These are phyloP conservation scores for Tupiocoris notatus DNA, from an alignment of 2,888 invertebrate species.

Conservation along the genomic window DNA sequence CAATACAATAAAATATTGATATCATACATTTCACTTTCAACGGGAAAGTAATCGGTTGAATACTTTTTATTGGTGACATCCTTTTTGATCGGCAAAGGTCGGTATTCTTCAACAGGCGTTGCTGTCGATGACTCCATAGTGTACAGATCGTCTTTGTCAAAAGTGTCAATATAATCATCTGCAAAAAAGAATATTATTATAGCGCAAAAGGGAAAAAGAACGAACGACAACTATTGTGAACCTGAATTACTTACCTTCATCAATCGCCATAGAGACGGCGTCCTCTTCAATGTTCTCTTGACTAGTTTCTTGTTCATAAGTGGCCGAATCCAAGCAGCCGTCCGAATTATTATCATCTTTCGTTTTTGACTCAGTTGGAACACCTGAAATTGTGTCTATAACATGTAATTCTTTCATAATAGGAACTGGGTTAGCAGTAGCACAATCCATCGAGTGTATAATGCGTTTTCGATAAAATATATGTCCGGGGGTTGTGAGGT, in stretches of 20 bases:
- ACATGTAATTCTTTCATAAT: too few relatives aligned
- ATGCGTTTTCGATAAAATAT: too few relatives aligned
- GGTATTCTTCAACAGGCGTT: constrained; percentile 10
- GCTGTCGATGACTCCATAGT: constrained; percentile 4
- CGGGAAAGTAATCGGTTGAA: not conserved
- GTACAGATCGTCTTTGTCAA: constrained; percentile 31
- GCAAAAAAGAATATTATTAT: not conserved
- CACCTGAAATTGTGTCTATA: too few relatives aligned
- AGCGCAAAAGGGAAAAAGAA: not conserved
- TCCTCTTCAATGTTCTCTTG: constrained; percentile 24
- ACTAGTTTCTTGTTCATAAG: constrained; percentile 30
- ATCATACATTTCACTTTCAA: not conserved
- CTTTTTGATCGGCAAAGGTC: not conserved
- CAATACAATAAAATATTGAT: not conserved
- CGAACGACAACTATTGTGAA: too few relatives aligned
- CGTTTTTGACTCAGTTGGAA: constrained; percentile 2
- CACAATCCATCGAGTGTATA: too few relatives aligned
- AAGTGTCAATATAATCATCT: constrained; percentile 39
- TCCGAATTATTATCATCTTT: constrained; percentile 3
- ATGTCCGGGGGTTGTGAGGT: too few relatives aligned
- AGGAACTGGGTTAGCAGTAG: too few relatives aligned
- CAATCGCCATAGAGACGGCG: constrained; percentile 29
- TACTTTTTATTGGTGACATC: constrained; percentile 12
- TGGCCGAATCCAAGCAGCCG: constrained; percentile 6
- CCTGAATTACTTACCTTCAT: constrained; percentile 14